Conservation (phyloP, 1,140 invertebrate species). For the Papilio machaon region DNA sequence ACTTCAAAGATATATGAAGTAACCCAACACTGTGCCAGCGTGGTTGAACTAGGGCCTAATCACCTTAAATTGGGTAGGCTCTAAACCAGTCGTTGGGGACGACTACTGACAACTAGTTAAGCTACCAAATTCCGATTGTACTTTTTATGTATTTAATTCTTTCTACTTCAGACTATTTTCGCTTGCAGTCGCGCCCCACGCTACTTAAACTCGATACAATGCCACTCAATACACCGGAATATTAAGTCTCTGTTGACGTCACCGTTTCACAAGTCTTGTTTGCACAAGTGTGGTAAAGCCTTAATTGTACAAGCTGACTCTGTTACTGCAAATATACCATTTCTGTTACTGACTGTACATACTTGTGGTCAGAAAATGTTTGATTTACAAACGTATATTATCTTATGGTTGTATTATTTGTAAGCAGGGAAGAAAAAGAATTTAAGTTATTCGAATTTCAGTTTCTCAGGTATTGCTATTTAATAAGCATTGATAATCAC, state of each 20-base stretch:
- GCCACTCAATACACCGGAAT: conserved; percentile 23
- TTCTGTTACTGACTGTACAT: conserved; percentile 17
- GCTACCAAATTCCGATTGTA: not conserved
- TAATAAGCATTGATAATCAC: too few species aligned
- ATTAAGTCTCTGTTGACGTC: conserved; percentile 10
- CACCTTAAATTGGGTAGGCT: too few species aligned
- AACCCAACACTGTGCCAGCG: too few species aligned
- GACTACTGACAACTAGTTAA: too few species aligned
- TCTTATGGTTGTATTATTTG: too few species aligned
- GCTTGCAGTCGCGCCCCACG: conserved; percentile 8
- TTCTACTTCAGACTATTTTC: not conserved
- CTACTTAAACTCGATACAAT: conserved; percentile 11
- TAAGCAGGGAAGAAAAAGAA: too few species aligned
- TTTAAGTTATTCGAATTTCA: too few species aligned
- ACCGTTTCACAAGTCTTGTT: conserved; percentile 31
- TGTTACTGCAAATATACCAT: conserved; percentile 16
- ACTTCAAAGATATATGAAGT: too few species aligned
- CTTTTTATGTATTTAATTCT: not conserved
- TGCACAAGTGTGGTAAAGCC: conserved; percentile 18
- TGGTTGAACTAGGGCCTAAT: too few species aligned
- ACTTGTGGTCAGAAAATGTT: not conserved
- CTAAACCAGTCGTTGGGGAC: too few species aligned
- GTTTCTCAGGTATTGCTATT: too few species aligned
- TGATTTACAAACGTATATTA: not conserved
- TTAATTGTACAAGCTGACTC: conserved; percentile 23